Percentiles rank a stretch among this genome's conserved stretches.
Evolutionary conservation across 2,797 vertebrate species (phyloP).

Genomic region (Chiloscyllium punctatum): DNA sequence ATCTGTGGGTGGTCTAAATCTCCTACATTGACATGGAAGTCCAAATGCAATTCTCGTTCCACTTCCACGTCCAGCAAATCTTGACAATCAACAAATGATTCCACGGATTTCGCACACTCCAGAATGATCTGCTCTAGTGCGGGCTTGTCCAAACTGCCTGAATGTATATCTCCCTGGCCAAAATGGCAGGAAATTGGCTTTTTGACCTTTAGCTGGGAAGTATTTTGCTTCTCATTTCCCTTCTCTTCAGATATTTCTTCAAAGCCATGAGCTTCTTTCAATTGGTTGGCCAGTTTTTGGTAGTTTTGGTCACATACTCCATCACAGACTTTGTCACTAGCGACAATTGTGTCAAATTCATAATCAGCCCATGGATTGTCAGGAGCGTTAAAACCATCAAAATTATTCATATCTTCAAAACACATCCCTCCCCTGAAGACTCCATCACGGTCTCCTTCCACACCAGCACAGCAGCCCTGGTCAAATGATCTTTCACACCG

Average conservation of each 20-base stretch:
- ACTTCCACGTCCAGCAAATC: neutral
- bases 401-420: constrained; percentile 51
- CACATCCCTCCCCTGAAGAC: constrained; percentile 52
- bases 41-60: neutral
- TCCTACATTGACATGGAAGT: too few species aligned
- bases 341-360: constrained; percentile 39
- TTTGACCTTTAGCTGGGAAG: neutral
- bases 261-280: neutral
- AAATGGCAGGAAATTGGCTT: neutral
- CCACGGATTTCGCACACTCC: constrained; percentile 13
- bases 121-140: neutral
- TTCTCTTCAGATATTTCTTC: constrained; percentile 35
- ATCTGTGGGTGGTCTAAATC: neutral
- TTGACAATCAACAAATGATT: neutral
- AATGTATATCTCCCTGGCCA: neutral
- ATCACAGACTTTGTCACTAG: constrained; percentile 45
- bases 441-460: constrained; percentile 53
- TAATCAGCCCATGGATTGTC: constrained; percentile 42
- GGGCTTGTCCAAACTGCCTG: too few species aligned
- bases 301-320: constrained; percentile 37
- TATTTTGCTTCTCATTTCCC: neutral
- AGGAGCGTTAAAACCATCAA: constrained; percentile 53
- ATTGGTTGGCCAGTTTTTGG: constrained; percentile 16
- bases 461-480: constrained; percentile 53
- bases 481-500: constrained; percentile 55